A percentile compares a stretch with the other conserved stretches of the same genome.
Conservation (phyloP, 1,140 invertebrate species). For the Hydropsyche tenuis region DNA sequence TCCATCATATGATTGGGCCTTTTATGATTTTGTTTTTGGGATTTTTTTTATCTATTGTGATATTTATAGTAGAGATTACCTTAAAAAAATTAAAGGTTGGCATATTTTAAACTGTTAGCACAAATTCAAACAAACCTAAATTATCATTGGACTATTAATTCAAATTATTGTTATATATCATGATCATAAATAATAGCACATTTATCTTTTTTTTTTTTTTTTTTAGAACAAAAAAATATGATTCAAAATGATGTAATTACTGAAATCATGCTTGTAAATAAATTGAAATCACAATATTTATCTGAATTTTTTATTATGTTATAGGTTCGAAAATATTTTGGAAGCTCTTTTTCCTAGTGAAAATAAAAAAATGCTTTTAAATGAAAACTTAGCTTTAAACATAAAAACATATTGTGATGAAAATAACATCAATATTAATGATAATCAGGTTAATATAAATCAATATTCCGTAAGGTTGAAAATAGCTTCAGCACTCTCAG, state of each 20-base stretch:
- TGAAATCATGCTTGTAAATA: not conserved
- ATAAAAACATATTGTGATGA: constrained; percentile 37
- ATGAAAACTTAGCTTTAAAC: constrained; percentile 39
- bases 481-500: too few species aligned
- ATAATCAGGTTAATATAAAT: constrained; percentile 43
- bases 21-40: constrained; percentile 43
- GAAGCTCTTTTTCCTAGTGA: constrained; percentile 42
- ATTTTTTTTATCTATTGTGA: constrained; percentile 15
- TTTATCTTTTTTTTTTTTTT: too few species aligned
- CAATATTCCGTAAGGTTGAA: not conserved
- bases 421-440: constrained; percentile 38
- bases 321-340: constrained; percentile 44
- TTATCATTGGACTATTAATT: too few species aligned
- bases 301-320: not conserved
- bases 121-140: too few species aligned
- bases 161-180: too few species aligned
- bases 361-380: constrained; percentile 18
- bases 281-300: not conserved
- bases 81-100: constrained; percentile 2
- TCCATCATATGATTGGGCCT: constrained; percentile 34
- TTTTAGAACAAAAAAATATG: too few species aligned
- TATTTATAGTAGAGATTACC: constrained; percentile 38
- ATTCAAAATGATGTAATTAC: too few species aligned
- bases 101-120: too few species aligned
- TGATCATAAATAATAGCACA: too few species aligned